Conservation (phyloP, 2,113 vertebrate species). For the Piprites chloris region DNA sequence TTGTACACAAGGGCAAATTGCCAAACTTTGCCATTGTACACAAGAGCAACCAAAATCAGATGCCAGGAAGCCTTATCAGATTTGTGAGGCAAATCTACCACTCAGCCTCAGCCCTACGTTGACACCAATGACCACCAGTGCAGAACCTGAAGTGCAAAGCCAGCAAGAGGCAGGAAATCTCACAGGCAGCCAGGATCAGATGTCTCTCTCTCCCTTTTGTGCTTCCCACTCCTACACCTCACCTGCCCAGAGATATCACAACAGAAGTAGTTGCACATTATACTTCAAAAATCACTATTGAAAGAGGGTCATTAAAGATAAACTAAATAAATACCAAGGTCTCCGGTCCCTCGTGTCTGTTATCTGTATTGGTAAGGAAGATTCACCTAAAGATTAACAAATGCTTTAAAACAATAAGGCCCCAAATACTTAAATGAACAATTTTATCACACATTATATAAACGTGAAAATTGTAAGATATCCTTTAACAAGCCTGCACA, state of each 20-base stretch:
- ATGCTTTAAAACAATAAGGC: not conserved
- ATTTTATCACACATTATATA: not conserved
- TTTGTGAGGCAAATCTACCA: not conserved
- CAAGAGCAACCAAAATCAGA: not conserved
- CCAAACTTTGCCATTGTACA: not conserved
- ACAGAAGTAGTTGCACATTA: not conserved
- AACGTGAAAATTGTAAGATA: not conserved
- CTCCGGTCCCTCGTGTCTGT: not conserved
- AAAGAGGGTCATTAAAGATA: not conserved
- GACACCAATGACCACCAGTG: not conserved
- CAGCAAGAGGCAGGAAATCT: not conserved
- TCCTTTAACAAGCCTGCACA: not conserved
- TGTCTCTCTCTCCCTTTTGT: not conserved
- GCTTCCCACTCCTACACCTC: not conserved
- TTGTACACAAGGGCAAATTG: not conserved
- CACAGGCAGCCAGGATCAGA: not conserved
- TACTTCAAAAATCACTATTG: not conserved
- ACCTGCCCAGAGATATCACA: not conserved
- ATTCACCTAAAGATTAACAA: not conserved
- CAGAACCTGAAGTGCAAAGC: not conserved
- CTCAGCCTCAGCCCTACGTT: not conserved
- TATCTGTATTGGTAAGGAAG: not conserved
- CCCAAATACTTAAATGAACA: not conserved
- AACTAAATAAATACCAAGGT: not conserved
- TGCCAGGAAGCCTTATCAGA: not conserved